Evolutionary conservation across 2,888 invertebrate genomes (phyloP).

Genomic region (Plebejus argus): DNA sequence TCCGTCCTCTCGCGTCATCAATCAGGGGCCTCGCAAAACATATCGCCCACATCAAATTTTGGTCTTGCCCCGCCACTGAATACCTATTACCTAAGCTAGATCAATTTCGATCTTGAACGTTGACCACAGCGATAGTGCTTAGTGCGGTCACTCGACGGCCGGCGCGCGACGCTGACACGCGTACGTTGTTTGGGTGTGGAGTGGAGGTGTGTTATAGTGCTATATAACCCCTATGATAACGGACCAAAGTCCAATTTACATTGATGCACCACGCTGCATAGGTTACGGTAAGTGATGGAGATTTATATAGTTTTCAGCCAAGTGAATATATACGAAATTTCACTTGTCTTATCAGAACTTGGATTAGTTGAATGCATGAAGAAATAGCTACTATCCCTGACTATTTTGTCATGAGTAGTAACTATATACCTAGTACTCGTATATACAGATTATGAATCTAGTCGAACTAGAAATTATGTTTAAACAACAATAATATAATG

Average conservation of each 20-base stretch:
- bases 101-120: slow-evolving; percentile 55
- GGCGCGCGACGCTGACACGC: not conserved
- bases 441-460: too few species aligned
- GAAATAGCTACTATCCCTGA: too few species aligned
- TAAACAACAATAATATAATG: not conserved
- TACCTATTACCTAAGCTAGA: not conserved
- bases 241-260: slow-evolving; percentile 6
- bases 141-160: slow-evolving; percentile 47
- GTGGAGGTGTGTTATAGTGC: slow-evolving; percentile 24
- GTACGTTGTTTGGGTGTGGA: not conserved
- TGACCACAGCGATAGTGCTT: slow-evolving; percentile 61
- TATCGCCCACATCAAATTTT: too few species aligned
- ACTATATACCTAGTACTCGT: too few species aligned
- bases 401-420: too few species aligned
- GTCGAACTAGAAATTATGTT: not conserved
- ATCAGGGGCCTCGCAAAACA: too few species aligned
- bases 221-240: not conserved
- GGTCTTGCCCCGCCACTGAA: not conserved
- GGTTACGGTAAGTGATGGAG: not conserved
- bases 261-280: not conserved
- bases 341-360: not conserved
- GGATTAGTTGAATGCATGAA: too few species aligned
- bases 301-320: not conserved
- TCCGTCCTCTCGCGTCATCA: too few species aligned
- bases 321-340: not conserved